Evolutionary conservation across 1,140 invertebrate species (phyloP).

Genomic region (Brachionus rubens): DNA sequence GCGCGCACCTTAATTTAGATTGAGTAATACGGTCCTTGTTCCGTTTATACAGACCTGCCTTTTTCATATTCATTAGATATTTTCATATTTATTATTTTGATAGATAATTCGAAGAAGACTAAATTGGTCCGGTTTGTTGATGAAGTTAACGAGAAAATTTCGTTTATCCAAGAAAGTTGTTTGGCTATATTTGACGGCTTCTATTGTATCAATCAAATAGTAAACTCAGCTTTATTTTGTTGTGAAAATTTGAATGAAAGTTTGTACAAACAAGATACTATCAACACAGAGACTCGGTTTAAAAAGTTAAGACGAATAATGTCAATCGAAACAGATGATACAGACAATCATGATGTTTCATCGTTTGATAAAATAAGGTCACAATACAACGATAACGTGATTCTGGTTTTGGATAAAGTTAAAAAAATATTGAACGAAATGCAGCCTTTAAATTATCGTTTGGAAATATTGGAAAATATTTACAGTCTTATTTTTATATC

Average conservation of each 20-base stretch:
- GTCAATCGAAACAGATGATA: background rate
- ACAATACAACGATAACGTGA: background rate
- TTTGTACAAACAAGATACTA: background rate
- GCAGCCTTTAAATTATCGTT: conserved; percentile 56
- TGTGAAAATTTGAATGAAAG: conserved; percentile 24
- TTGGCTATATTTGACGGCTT: conserved; percentile 10
- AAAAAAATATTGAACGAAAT: conserved; percentile 53
- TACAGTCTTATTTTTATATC: conserved; percentile 60
- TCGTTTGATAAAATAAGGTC: background rate
- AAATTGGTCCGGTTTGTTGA: conserved; percentile 42
- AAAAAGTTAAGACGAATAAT: background rate
- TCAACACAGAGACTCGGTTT: background rate
- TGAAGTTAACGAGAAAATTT: conserved; percentile 41
- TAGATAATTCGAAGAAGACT: background rate
- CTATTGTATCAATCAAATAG: conserved; percentile 27
- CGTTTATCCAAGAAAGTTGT: conserved; percentile 2
- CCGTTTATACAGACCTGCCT: no score
- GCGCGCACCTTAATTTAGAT: no score
- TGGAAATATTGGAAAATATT: conserved; percentile 61
- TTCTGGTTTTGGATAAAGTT: conserved; percentile 49
- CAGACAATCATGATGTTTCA: no score
- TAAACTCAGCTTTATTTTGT: conserved; percentile 24
- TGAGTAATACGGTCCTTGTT: no score
- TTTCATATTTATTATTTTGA: background rate
- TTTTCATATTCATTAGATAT: background rate